Conservation (phyloP, 2,888 invertebrate species). For the Meloe dianella region DNA sequence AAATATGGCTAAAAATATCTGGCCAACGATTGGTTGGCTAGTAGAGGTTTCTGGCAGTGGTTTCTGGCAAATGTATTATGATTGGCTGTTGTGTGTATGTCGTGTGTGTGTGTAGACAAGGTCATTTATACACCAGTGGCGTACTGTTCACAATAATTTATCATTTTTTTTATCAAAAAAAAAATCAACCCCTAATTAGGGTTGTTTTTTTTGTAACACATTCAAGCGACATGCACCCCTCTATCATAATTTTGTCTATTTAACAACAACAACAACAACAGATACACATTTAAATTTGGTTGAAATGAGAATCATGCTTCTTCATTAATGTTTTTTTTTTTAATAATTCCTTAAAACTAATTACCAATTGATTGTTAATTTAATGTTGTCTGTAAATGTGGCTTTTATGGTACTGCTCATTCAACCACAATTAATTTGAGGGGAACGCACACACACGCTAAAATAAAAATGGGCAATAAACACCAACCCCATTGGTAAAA, state of each 20-base stretch:
- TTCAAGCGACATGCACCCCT: too few relatives aligned
- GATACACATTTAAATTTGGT: too few relatives aligned
- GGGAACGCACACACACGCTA: conserved; percentile 33
- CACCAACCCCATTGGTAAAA: neutral
- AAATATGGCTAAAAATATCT: conserved; percentile 47
- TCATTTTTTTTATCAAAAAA: too few relatives aligned
- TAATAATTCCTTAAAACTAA: conserved; percentile 38
- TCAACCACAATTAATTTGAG: conserved; percentile 38
- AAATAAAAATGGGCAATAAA: too few relatives aligned
- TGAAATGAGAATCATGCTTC: conserved; percentile 21
- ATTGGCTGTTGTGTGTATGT: conserved; percentile 37
- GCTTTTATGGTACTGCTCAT: conserved; percentile 61
- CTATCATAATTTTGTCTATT: too few relatives aligned
- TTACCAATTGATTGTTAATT: conserved; percentile 61
- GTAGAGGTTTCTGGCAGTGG: conserved; percentile 60
- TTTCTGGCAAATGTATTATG: conserved; percentile 53
- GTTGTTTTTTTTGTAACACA: too few relatives aligned
- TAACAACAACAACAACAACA: too few relatives aligned
- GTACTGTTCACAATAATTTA: too few relatives aligned
- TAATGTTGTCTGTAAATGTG: conserved; percentile 61
- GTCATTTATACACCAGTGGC: conserved; percentile 35
- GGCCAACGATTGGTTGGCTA: conserved; percentile 45
- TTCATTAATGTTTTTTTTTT: conserved; percentile 28
- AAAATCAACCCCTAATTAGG: too few relatives aligned
- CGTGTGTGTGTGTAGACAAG: too few relatives aligned